Evolutionary conservation across 35 echinoderm and acorn worm species (phyloP).

Genomic region (Eucidaris tribuloides): DNA sequence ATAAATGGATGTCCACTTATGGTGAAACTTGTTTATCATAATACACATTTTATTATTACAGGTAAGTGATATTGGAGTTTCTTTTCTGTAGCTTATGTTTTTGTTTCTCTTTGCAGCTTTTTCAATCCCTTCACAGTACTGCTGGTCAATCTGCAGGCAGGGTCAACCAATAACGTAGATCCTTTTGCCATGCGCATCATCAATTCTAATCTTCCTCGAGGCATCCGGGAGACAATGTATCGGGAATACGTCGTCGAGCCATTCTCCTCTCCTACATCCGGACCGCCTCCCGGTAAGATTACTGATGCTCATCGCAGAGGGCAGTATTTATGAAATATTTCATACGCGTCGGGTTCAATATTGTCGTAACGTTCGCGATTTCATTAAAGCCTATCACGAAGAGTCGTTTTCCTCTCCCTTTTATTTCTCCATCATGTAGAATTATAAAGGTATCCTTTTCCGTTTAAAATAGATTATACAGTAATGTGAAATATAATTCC

Average conservation of each 20-base stretch:
- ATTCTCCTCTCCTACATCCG: background rate
- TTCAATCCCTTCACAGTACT: slow-evolving; percentile 6
- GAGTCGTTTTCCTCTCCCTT: background rate
- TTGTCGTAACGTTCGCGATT: background rate
- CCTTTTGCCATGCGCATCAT: slow-evolving; percentile 16
- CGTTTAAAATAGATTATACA: too few species aligned
- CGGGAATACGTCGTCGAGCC: background rate
- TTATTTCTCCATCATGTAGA: too few species aligned
- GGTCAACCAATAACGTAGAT: background rate
- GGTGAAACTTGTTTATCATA: too few species aligned
- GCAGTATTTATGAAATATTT: background rate
- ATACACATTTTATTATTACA: too few species aligned
- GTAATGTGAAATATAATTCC: too few species aligned
- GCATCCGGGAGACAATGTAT: background rate
- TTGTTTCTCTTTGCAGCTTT: too few species aligned
- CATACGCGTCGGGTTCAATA: background rate
- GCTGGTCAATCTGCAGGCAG: background rate
- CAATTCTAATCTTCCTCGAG: background rate
- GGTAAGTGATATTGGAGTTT: too few species aligned
- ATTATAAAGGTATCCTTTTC: too few species aligned
- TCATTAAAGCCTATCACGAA: background rate
- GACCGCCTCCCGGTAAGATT: background rate
- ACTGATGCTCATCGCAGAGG: background rate
- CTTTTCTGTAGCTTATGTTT: too few species aligned
- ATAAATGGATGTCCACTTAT: too few species aligned